Evolutionary conservation across 1,140 invertebrate genomes (phyloP), one percentile per base, ranked within the genome.

Genomic region (Gonatopus flavifemur): DNA sequence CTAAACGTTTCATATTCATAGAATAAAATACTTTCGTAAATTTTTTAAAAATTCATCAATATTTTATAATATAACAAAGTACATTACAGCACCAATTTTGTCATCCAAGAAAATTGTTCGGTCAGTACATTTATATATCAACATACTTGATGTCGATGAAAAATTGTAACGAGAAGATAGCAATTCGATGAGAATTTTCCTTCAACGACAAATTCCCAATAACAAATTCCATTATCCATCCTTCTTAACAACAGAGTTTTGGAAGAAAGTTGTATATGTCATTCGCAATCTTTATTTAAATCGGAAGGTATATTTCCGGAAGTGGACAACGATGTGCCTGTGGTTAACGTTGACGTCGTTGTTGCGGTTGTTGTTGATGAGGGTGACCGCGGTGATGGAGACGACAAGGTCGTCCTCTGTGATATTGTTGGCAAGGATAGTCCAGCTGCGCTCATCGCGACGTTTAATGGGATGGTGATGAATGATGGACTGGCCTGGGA

Each of bases 401-500:
- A 65, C 52, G 67, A 56, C 37, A 60, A 28, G 22, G 43, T 50
- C 53, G 63, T 65, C 59, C 71, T 74, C n/a, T n/a, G n/a, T 49
- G 73, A 69, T 10, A 55, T 66, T 18, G 72, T 67, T 13, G 73
- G 72, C 44, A 74, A 52, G 38, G 70, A 72, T 31, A 76, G 43
- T 42, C 73, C 73, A 3, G 70, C 68, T 40, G 71, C 70, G 35
- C 60, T 73, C 70, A 74, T 74, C 57, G 72, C 68, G 21, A 76
- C 72, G 57, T 71, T 74, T 53, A 74, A 55, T 37, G 74, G 74
- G 64, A 76, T 76, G 57, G 74, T 74, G 65, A 76, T 76, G 56
- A 74, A 76, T 59, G 70, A 70, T 49, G 72, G 72, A 61, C 64
- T 76, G 35, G 55, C 58, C 52, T 74, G 73, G 43, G 65, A 61